Conservation (phyloP, 2,797 vertebrate species). For the Crossoptilon crossoptilon region DNA sequence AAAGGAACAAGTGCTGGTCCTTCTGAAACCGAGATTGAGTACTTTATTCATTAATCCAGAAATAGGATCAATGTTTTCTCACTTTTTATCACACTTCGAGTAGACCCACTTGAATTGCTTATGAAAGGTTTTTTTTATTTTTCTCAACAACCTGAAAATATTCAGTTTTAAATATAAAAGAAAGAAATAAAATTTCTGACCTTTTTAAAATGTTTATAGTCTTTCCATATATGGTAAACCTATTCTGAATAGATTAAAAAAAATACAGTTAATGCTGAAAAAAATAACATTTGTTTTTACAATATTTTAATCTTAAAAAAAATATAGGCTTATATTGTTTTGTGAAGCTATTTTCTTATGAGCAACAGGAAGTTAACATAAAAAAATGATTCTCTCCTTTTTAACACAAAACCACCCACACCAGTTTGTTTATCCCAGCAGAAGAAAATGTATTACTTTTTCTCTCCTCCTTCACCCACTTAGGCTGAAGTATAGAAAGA, state of each 20-base stretch:
- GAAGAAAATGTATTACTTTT: slow-evolving; percentile 40
- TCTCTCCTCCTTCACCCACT: neutral
- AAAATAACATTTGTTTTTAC: slow-evolving; percentile 8
- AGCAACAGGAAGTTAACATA: slow-evolving; percentile 14
- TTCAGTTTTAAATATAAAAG: neutral
- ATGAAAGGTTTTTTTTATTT: neutral
- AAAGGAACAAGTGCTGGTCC: neutral
- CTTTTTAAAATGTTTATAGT: neutral
- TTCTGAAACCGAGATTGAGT: neutral
- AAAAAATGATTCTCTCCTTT: slow-evolving; percentile 7
- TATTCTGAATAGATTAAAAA: neutral
- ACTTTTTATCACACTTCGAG: neutral
- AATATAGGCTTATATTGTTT: neutral
- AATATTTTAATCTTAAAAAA: slow-evolving; percentile 5
- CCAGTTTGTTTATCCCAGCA: slow-evolving; percentile 51
- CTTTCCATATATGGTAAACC: neutral
- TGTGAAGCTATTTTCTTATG: neutral
- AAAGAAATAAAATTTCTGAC: neutral
- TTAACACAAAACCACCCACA: neutral
- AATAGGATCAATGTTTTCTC: neutral
- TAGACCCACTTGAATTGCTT: neutral
- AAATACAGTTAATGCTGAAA: neutral
- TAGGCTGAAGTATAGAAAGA: neutral
- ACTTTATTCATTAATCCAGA: neutral
- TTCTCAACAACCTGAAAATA: neutral